Conservation (phyloP, 2,888 invertebrate genomes). For the Netelia melanura region DNA sequence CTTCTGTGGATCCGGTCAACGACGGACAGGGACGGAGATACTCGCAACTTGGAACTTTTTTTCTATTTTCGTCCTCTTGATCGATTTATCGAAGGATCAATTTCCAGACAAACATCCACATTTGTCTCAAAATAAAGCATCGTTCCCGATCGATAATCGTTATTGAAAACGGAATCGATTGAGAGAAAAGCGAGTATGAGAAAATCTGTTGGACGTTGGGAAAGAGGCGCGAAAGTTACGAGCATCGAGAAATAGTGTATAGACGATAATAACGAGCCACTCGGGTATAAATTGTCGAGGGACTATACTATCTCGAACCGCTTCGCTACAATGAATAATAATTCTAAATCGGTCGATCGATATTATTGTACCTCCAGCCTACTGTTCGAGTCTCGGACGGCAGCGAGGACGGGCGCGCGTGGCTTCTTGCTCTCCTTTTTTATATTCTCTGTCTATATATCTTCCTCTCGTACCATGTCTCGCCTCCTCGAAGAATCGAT, state of each 20-base stretch:
- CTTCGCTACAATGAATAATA: constrained; percentile 46
- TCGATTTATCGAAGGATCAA: background rate
- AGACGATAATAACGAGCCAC: constrained; percentile 8
- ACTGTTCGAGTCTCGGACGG: constrained; percentile 22
- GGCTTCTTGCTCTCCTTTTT: background rate
- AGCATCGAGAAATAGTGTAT: background rate
- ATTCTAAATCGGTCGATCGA: constrained; percentile 65
- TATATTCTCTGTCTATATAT: constrained; percentile 18
- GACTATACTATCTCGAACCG: constrained; percentile 30
- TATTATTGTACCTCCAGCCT: constrained; percentile 55
- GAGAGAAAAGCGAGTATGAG: too few species aligned
- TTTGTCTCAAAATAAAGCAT: too few species aligned
- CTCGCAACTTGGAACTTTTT: too few species aligned
- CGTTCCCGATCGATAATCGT: too few species aligned
- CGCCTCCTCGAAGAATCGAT: constrained; percentile 59
- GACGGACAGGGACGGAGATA: background rate
- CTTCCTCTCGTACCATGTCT: constrained; percentile 9
- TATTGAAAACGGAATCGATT: too few species aligned
- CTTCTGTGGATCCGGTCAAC: constrained; percentile 72
- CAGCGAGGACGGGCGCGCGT: constrained; percentile 16
- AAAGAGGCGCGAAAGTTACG: constrained; percentile 5
- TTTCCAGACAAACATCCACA: too few species aligned
- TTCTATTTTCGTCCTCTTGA: background rate
- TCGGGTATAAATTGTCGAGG: constrained; percentile 39
- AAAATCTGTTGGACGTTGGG: too few species aligned